Percentiles rank a stretch among this genome's conserved stretches.
Conservation (phyloP, 2,888 invertebrate species). For the Siphonodentalium dalli region DNA sequence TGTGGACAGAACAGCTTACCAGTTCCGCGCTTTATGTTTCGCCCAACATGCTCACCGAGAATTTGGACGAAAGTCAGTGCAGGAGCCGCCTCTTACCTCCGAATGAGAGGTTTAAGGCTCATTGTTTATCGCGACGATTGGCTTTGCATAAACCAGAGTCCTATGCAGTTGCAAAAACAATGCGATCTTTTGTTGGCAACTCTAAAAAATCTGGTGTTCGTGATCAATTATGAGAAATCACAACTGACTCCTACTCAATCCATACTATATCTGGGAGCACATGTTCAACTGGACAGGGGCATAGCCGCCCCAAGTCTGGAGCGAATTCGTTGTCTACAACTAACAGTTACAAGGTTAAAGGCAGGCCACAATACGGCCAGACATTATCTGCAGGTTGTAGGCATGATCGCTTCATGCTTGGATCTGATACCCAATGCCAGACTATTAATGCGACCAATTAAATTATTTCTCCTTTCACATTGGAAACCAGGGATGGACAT, state of each 20-base stretch:
- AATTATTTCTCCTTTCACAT: slow-evolving; percentile 11
- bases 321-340: neutral
- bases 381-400: slow-evolving; percentile 15
- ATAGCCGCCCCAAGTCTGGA: neutral
- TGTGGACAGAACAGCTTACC: too few species aligned
- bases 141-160: too few species aligned
- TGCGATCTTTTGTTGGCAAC: too few species aligned
- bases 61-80: too few species aligned
- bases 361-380: neutral
- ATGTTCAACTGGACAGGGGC: neutral
- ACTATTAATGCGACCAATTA: slow-evolving; percentile 10
- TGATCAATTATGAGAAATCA: slow-evolving; percentile 6
- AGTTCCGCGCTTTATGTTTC: too few species aligned
- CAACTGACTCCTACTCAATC: neutral
- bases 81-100: too few species aligned
- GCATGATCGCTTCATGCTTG: slow-evolving; percentile 15
- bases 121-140: too few species aligned
- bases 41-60: too few species aligned
- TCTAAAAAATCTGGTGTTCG: neutral
- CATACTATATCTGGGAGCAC: neutral
- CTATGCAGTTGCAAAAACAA: too few species aligned
- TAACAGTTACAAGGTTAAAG: neutral
- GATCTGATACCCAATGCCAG: slow-evolving; percentile 6
- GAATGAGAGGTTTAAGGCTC: too few species aligned
- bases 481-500: too few species aligned